Base-by-base conservation (phyloP, 2,888 invertebrate genomes). In the Tolmerus cingulatus region DNA sequence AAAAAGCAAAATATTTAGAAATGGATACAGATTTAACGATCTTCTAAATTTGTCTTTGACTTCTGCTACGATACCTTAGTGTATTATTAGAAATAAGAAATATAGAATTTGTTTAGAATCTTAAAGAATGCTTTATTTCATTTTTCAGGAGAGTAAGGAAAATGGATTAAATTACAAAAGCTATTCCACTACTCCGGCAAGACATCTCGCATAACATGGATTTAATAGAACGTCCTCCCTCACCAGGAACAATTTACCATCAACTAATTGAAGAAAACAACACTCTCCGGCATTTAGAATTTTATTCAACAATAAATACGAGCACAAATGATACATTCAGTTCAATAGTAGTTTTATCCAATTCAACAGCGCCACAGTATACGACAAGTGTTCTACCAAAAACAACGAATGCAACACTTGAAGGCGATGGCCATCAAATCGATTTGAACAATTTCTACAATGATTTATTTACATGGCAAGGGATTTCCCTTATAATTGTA, bases 401-500 rank as follows among this genome's bases (percentile, higher is more conserved):
- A 82, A 51, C 27, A 23, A 37, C 34, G 30, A 82, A 82, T 37
- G 23, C 82, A 82, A 57, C 57, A 40, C 30, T 66, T 27, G 66
- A n/a, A 19, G 76, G 19, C 57, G 34, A 4, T 5, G 34, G 16
- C 9, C 57, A 82, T 37, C 55, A 82, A 4, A 37, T 82, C 19
- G 82, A 55, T 37, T 14, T 57, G 19, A 57, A n/a, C 37, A 57
- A 82, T 34, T 9, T 92, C 89, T 91, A 91, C 89, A 91, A 91
- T 90, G 90, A 91, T 87, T 89, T 91, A 66, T 87, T 92, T 37
- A 91, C 90, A 85, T 92, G 92, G 92, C 91, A 91, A 87, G 95
- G 95, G 90, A 93, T 95, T 66, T 94, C 94, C 90, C 93, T 96
- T 88, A 95, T 95, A 88, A 93, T 94, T 78, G 92, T 96, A 87